Evolutionary conservation across 2,797 vertebrate species (phyloP).

Genomic region (Brotula barbata): DNA sequence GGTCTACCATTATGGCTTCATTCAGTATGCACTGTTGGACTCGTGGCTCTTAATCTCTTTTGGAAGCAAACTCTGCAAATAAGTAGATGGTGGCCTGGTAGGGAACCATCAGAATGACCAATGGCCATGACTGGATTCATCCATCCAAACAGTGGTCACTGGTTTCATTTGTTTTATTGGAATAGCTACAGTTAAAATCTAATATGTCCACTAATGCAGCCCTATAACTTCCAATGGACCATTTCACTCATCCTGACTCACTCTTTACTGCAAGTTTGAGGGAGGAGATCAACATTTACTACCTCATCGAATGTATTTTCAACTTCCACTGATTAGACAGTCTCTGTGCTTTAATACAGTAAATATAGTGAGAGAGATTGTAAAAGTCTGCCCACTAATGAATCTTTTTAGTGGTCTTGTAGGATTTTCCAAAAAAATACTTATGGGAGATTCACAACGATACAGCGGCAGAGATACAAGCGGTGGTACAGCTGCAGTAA

Average conservation of each 20-base stretch:
- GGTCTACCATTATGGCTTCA: slow-evolving; percentile 31
- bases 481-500: neutral
- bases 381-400: slow-evolving; percentile 1
- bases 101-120: slow-evolving; percentile 29
- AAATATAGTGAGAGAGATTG: slow-evolving; percentile 21
- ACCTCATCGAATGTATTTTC: slow-evolving; percentile 3
- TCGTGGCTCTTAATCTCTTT: slow-evolving; percentile 35
- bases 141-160: slow-evolving; percentile 37
- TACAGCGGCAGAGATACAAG: slow-evolving; percentile 15
- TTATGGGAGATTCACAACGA: slow-evolving; percentile 17
- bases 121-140: slow-evolving; percentile 28
- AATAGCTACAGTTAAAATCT: slow-evolving; percentile 42
- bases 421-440: slow-evolving; percentile 21
- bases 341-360: slow-evolving; percentile 37
- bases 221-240: slow-evolving; percentile 31
- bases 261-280: slow-evolving; percentile 11
- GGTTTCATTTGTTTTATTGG: slow-evolving; percentile 54
- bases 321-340: slow-evolving; percentile 30
- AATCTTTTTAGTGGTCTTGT: neutral
- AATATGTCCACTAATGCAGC: slow-evolving; percentile 43
- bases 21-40: slow-evolving; percentile 31
- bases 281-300: slow-evolving; percentile 32
- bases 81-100: slow-evolving; percentile 7
- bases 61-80: slow-evolving; percentile 38
- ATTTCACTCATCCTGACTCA: slow-evolving; percentile 39